Evolutionary conservation across 2,888 invertebrate species (phyloP), one percentile per base, ranked within the genome.

Genomic region (Spilarctia lutea): DNA sequence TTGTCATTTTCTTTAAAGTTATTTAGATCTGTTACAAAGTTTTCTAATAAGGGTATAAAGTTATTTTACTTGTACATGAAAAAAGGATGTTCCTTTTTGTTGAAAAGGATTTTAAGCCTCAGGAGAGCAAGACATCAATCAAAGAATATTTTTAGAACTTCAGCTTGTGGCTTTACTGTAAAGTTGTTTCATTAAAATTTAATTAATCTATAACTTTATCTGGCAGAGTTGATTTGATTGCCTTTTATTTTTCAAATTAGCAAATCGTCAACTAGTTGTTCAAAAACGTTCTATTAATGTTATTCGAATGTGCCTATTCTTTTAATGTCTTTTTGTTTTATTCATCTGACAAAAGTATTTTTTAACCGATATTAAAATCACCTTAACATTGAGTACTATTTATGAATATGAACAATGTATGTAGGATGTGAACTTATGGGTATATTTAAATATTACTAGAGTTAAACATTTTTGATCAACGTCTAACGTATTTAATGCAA

Each of bases 1-100:
- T 45, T 45, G 52, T 70, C 65, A 66, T 70, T 72, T 75, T 16
- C 45, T 33, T 42, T 65, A 33, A 69, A 65, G 65, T 69, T 74
- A 65, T 65, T 52, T 39, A 30, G 7, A 69, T 65, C 20, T 18
- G 20, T 70, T 39, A 65, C 30, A 24, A 63, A 60, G 68, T 68
- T 56, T 39, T 45, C 48, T 39, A 33, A 60, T 18, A 11, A 24
- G 13, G 3, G 16, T 16, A 20, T 35, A 65, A 45, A 45, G 45
- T 35, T 27, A 27, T 45, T 72, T 42, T 24, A 45, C 39, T 66
- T 33, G 35, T 30, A 27, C 27, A 27, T 27, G 16, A n/a, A 56
- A 60, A 60, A 60, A 63, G 27, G 63, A 63, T 30, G 63, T 63
- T 63, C 16, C 63, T 30, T 16, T 30, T 13, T 30, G 16, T 63